Percentiles rank a stretch among this genome's conserved stretches.
Evolutionary conservation across 2,888 invertebrate species (phyloP).

Genomic region (Clostera curtula): DNA sequence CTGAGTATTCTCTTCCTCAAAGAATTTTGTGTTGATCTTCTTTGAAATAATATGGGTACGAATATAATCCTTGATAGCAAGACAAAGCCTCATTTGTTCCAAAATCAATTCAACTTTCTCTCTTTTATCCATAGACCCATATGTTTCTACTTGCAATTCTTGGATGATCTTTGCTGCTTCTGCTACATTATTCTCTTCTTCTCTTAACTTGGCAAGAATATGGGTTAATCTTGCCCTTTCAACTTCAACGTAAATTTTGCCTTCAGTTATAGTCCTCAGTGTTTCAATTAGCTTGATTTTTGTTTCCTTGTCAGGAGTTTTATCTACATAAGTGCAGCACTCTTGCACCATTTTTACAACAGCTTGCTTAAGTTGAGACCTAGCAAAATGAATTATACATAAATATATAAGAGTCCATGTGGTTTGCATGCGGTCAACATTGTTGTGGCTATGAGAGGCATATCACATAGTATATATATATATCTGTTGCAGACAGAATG

Average conservation of each 20-base stretch:
- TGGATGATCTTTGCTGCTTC: conserved; percentile 96
- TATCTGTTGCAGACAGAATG: neutral
- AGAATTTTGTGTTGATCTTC: conserved; percentile 98
- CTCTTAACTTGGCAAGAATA: conserved; percentile 88
- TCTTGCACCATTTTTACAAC: conserved; percentile 98
- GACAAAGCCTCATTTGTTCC: conserved; percentile 98
- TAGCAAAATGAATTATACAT: conserved; percentile 14
- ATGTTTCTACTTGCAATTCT: conserved; percentile 96
- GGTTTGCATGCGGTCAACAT: too few species aligned
- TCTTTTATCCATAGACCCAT: conserved; percentile 98
- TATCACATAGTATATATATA: too few species aligned
- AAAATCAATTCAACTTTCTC: conserved; percentile 98
- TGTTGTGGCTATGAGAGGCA: too few species aligned
- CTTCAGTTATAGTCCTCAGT: conserved; percentile 94
- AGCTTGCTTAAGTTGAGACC: conserved; percentile 96
- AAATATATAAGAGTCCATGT: neutral
- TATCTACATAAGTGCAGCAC: conserved; percentile 93
- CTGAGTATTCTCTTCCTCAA: conserved; percentile 87
- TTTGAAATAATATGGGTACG: conserved; percentile 99
- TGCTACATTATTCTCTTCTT: conserved; percentile 86
- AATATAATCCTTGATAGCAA: conserved; percentile 96
- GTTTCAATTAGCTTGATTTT: conserved; percentile 97
- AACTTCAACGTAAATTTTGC: conserved; percentile 99
- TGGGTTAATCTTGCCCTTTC: conserved; percentile 97
- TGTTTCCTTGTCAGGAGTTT: conserved; percentile 91